Evolutionary conservation across 2,797 vertebrate species (phyloP).

Genomic region (Scomberomorus guttatus): DNA sequence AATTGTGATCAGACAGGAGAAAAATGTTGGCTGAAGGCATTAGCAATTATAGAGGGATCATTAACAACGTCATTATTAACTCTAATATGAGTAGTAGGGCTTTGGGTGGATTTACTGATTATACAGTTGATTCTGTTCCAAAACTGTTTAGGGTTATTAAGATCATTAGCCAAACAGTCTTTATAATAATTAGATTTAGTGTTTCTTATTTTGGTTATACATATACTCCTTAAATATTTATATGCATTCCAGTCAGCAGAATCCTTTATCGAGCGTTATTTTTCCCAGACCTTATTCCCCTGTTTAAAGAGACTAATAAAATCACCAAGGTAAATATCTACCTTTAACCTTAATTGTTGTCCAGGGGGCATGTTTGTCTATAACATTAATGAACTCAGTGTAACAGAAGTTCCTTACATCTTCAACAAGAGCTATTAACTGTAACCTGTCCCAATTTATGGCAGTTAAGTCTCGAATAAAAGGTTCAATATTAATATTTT

Average conservation of each 20-base stretch:
- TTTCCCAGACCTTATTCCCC: not conserved
- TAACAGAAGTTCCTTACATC: not conserved
- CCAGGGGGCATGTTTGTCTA: not conserved
- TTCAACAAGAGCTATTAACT: not conserved
- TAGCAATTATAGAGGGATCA: no score
- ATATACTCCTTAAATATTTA: not conserved
- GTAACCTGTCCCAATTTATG: no score
- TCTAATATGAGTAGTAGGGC: not conserved
- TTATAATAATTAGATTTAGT: not conserved
- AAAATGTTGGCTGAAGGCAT: no score
- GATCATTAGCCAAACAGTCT: not conserved
- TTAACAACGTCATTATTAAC: not conserved
- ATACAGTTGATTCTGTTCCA: slow-evolving; percentile 3
- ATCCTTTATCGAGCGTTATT: not conserved
- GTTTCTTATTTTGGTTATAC: not conserved
- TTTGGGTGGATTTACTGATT: slow-evolving; percentile 6
- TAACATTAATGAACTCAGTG: not conserved
- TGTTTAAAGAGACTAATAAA: not conserved
- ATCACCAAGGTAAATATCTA: not conserved
- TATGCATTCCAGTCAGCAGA: not conserved
- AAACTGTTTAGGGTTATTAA: not conserved
- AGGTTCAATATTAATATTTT: no score
- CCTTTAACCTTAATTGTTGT: not conserved
- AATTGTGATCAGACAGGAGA: no score
- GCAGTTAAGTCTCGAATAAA: no score